Conservation (phyloP, 2,113 vertebrate species). For the Oncorhynchus clarkii region DNA sequence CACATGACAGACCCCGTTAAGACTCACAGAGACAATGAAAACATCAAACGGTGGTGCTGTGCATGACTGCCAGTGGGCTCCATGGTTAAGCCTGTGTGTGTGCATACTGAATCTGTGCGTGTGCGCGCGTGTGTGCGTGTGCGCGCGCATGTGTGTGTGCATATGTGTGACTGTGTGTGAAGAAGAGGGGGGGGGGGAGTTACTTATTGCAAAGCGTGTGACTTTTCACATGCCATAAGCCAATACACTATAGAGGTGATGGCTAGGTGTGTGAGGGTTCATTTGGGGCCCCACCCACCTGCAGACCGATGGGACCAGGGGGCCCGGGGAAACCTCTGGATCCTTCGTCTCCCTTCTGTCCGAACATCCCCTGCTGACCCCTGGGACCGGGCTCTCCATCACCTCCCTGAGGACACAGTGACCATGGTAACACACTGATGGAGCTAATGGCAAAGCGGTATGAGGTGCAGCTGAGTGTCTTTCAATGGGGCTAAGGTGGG, state of each 20-base stretch:
- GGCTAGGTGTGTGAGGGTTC: background rate
- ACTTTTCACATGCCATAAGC: too few relatives aligned
- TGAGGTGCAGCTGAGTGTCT: too few relatives aligned
- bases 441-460: constrained; percentile 5
- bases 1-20: too few relatives aligned
- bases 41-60: too few relatives aligned
- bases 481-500: too few relatives aligned
- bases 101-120: background rate
- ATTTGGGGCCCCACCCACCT: constrained; percentile 70
- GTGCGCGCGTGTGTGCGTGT: too few relatives aligned
- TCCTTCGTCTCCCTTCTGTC: constrained; percentile 97
- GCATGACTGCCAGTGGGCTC: background rate
- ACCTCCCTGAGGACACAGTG: constrained; percentile 78
- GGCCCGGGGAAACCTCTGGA: constrained; percentile 93
- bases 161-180: too few relatives aligned
- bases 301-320: constrained; percentile 92
- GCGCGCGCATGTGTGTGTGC: too few relatives aligned
- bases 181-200: background rate
- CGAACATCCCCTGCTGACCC: constrained; percentile 98
- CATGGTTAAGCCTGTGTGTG: background rate
- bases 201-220: constrained; percentile 84
- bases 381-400: constrained; percentile 93
- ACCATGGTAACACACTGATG: background rate
- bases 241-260: background rate
- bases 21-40: too few relatives aligned